These are phyloP conservation scores for Tolypeutes matacus DNA, from an alignment of 2,797 vertebrate genomes.

Conservation along the genomic window DNA sequence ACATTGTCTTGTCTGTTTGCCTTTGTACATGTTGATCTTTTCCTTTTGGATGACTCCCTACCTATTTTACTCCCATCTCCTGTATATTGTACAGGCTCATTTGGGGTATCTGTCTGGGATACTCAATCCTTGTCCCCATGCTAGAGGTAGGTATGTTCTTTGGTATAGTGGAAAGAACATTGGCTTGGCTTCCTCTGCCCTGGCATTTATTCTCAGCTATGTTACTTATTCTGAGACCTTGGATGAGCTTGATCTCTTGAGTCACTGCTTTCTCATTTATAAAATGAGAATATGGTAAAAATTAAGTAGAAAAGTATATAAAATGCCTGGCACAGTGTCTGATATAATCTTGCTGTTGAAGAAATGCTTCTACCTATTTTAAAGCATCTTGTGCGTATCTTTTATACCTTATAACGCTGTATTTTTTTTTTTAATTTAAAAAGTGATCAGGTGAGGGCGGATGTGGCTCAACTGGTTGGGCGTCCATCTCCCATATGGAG, in stretches of 20 bases:
- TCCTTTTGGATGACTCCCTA: neutral
- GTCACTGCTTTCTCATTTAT: constrained; percentile 42
- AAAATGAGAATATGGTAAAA: constrained; percentile 6
- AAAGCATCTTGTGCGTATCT: neutral
- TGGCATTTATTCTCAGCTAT: constrained; percentile 17
- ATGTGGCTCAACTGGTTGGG: too few species aligned
- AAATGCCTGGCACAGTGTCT: neutral
- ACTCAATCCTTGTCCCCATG: neutral
- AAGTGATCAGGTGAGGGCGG: neutral
- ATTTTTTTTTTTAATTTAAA: neutral
- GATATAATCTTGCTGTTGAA: neutral
- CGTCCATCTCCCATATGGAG: too few species aligned
- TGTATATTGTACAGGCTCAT: neutral
- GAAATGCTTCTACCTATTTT: neutral
- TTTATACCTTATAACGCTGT: neutral
- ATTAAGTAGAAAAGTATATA: neutral
- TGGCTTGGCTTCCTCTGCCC: neutral
- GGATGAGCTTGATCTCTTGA: neutral
- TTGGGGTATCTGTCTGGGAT: neutral
- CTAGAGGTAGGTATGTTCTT: neutral
- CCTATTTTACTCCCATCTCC: neutral
- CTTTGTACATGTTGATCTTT: neutral
- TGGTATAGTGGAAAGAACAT: neutral
- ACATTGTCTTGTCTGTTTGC: neutral
- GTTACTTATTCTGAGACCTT: neutral